Evolutionary conservation across 2,113 vertebrate species (phyloP), one percentile per base, ranked within the genome.

Genomic region (Pachyramphus minor): DNA sequence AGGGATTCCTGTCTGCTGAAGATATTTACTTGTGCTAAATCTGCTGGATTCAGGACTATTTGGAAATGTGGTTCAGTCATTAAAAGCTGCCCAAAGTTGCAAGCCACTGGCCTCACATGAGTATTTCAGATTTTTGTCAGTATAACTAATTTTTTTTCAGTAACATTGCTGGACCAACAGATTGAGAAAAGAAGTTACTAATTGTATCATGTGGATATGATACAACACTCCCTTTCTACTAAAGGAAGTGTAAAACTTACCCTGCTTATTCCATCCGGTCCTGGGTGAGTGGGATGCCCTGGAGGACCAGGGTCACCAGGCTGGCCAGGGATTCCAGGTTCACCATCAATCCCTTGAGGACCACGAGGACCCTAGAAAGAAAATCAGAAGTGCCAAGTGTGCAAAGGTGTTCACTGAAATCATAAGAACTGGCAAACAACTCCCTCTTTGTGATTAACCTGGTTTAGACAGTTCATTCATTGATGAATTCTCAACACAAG

Each of bases 221-320:
- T 31, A 30, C 22, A 66, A 60, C 33, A 58, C 5, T 27, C 19
- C 12, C 16, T 13, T 69, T 71, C 17, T 56, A 74, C 42, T 47
- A 82, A 33, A 84, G 24, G 37, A 73, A 69, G 30, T 8, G 5
- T 37, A 78, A 30, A 87, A 96, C 97, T 94, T 94, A 98, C 98
- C 92, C 97, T 96, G 96, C 98, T 97, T 98, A 98, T 91, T 62
- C 98, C 98, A 87, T 98, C 98, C 7, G 98, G 98, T 88, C 99
- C 99, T 73, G 98, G 98, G 41, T 99, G 98, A 31, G 98, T 95
- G 5, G 98, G 98, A 62, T 99, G 99, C 53, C 99, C 99, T 44
- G 99, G 98, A 94, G 99, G 99, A 49, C 99, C 99, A 12, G 99
- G 97, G 41, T 99, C 98, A 96, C 99, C 99, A 14, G 99, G 99